phyloP scores from a whole-genome alignment of 2,888 invertebrate species.

The Octonoba sinensis region DNA sequence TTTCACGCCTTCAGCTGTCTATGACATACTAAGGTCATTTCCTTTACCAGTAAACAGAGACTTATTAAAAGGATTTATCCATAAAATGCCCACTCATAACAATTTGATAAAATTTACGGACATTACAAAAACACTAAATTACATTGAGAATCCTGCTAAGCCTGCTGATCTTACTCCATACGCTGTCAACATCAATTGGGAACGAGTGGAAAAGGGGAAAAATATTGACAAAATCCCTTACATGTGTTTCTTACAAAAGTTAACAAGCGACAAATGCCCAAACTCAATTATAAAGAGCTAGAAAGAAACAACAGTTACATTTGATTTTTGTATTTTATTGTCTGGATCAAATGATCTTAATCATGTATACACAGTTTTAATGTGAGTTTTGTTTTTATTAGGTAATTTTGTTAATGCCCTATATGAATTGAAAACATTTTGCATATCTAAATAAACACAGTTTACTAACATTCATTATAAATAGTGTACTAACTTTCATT shows the following conservation, averaged over 20 bases:
- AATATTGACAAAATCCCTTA: slow-evolving; percentile 15
- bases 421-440: too few species aligned
- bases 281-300: neutral
- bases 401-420: neutral
- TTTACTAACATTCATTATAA: too few species aligned
- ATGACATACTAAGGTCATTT: slow-evolving; percentile 7
- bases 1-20: slow-evolving; percentile 6
- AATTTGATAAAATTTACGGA: slow-evolving; percentile 8
- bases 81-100: slow-evolving; percentile 14
- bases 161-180: slow-evolving; percentile 15
- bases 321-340: neutral
- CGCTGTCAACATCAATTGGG: slow-evolving; percentile 24
- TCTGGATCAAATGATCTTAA: too few species aligned
- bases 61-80: slow-evolving; percentile 14
- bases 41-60: slow-evolving; percentile 17
- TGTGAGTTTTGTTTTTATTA: neutral
- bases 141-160: slow-evolving; percentile 7
- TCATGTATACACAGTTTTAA: too few species aligned
- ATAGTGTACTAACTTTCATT: too few species aligned
- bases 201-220: slow-evolving; percentile 6
- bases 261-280: slow-evolving; percentile 21
- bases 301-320: neutral
- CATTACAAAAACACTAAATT: slow-evolving; percentile 7
- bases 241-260: neutral
- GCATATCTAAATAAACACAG: too few species aligned